Evolutionary conservation across 2,888 invertebrate species (phyloP).

Genomic region (Andrena chrysosceles): DNA sequence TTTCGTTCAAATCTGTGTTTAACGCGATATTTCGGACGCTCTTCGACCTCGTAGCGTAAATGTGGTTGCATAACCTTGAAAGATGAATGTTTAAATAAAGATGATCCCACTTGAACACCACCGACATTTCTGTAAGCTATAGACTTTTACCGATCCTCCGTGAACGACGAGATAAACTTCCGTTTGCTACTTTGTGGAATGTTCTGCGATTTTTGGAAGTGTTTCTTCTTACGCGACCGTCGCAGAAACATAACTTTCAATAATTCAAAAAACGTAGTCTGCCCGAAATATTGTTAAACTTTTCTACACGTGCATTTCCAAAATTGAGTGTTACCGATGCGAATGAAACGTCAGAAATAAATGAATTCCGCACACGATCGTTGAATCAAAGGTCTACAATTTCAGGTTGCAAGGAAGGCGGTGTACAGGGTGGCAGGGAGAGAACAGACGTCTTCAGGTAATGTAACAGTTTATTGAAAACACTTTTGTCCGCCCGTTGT

Average conservation of each 20-base stretch:
- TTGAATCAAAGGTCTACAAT: background rate
- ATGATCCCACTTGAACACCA: background rate
- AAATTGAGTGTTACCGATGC: background rate
- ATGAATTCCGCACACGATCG: background rate
- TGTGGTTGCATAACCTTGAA: slow-evolving; percentile 64
- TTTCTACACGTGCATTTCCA: background rate
- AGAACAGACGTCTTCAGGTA: slow-evolving; percentile 74
- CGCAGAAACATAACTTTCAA: slow-evolving; percentile 22
- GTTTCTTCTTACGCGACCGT: background rate
- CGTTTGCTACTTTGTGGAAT: background rate
- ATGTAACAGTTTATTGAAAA: slow-evolving; percentile 85
- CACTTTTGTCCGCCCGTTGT: slow-evolving; percentile 80
- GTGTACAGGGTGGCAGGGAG: background rate
- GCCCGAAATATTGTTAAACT: background rate
- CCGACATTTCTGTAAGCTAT: background rate
- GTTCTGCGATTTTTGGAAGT: background rate
- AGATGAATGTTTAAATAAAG: background rate
- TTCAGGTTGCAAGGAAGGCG: background rate
- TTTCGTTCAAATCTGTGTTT: background rate
- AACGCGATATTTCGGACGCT: slow-evolving; percentile 16
- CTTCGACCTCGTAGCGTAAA: slow-evolving; percentile 72
- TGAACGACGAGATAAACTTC: background rate
- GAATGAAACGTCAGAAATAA: background rate
- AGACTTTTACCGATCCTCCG: slow-evolving; percentile 13
- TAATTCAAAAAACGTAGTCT: background rate